Percentiles rank a stretch among this genome's conserved stretches.
These are phyloP conservation scores for Trichechus manatus DNA, from an alignment of 2,113 vertebrate species.

Conservation along the genomic window DNA sequence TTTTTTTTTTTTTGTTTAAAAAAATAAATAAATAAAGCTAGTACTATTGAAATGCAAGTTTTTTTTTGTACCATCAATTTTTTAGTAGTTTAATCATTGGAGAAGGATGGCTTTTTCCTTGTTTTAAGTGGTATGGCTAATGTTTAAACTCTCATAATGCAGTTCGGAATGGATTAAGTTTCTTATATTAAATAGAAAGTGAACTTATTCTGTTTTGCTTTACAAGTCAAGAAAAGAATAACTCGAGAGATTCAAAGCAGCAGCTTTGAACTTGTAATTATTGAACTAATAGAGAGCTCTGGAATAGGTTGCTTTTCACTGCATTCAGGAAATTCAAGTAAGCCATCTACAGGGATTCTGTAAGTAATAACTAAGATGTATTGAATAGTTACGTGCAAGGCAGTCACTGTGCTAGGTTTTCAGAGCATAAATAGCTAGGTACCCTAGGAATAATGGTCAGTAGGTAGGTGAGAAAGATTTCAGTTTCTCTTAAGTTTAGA, in stretches of 20 bases:
- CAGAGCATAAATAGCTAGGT: background rate
- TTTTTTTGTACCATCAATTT: constrained; percentile 64
- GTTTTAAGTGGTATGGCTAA: background rate
- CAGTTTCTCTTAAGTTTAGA: background rate
- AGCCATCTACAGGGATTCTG: background rate
- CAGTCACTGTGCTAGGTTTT: background rate
- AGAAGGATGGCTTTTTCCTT: background rate
- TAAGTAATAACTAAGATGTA: background rate
- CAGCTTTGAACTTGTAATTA: background rate
- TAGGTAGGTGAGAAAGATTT: constrained; percentile 16
- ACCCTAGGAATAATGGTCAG: background rate
- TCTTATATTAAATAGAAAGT: background rate
- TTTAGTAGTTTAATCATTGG: constrained; percentile 42
- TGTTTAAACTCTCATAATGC: background rate
- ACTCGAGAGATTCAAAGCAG: background rate
- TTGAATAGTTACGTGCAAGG: background rate
- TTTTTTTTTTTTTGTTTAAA: constrained; percentile 70
- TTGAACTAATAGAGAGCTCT: background rate
- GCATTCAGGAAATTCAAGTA: background rate
- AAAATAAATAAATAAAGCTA: constrained; percentile 87
- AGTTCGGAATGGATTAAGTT: background rate
- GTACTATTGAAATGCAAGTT: constrained; percentile 76
- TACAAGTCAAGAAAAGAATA: background rate
- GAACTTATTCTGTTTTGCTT: constrained; percentile 40
- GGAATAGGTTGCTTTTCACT: background rate